These are phyloP conservation scores for Mastacembelus armatus DNA, from an alignment of 2,797 vertebrate species.

Conservation along the genomic window DNA sequence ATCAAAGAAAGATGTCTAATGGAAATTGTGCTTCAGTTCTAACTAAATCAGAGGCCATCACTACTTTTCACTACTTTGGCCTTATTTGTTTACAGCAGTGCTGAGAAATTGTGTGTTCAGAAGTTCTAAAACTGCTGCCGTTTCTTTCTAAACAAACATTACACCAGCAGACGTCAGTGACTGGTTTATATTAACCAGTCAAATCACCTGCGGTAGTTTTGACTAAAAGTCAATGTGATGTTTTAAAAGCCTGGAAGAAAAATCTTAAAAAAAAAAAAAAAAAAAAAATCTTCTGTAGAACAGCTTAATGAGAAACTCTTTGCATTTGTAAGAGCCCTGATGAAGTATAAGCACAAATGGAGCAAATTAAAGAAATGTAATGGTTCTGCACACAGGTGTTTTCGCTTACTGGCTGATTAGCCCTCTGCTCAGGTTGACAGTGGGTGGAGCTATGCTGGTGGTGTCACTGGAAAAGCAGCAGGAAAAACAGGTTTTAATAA, in stretches of 20 bases:
- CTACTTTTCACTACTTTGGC: not conserved
- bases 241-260: too few species aligned
- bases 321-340: not conserved
- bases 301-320: not conserved
- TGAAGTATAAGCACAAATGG: not conserved
- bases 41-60: not conserved
- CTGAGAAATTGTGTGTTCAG: not conserved
- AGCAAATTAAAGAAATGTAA: not conserved
- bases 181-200: not conserved
- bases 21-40: not conserved
- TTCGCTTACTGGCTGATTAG: conserved; percentile 9
- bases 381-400: conserved; percentile 2
- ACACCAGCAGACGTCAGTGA: not conserved
- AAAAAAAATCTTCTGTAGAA: too few species aligned
- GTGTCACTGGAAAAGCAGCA: not conserved
- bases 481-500: not conserved
- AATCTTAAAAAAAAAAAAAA: too few species aligned
- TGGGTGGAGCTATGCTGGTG: not conserved
- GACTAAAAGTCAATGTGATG: not conserved
- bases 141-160: conserved; percentile 5
- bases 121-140: not conserved
- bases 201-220: not conserved
- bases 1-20: not conserved
- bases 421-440: not conserved
- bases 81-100: conserved; percentile 1